Percentiles rank a stretch among this genome's conserved stretches.
These are phyloP conservation scores for Psilopsiagon aymara DNA, from an alignment of 2,113 vertebrate species.

Conservation along the genomic window DNA sequence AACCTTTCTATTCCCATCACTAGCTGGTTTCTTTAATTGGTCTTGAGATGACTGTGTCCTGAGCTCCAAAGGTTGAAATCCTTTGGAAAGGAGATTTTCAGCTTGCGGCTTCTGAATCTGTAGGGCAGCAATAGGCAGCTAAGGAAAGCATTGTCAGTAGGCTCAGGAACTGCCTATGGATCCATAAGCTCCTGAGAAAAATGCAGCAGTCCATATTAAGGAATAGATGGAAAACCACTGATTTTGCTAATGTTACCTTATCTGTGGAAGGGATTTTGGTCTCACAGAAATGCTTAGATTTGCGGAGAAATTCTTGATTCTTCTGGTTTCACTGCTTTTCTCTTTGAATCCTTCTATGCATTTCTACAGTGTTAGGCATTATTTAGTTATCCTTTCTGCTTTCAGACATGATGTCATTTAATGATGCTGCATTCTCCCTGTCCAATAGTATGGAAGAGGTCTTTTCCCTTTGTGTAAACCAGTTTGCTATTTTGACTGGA, in stretches of 20 bases:
- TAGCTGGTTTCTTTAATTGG: constrained; percentile 18
- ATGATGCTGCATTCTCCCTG: background rate
- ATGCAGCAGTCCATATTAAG: background rate
- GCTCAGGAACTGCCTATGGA: background rate
- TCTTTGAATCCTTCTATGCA: background rate
- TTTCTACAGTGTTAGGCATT: background rate
- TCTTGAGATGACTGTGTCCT: background rate
- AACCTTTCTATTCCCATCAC: constrained; percentile 44
- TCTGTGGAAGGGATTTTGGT: background rate
- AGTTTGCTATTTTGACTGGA: background rate
- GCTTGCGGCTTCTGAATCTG: background rate
- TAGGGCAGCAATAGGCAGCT: background rate
- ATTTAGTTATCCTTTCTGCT: background rate
- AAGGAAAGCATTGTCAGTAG: background rate
- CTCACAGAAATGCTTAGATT: background rate
- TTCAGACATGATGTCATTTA: background rate
- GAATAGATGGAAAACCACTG: background rate
- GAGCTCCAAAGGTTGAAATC: background rate
- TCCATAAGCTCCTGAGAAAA: background rate
- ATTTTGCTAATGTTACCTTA: background rate
- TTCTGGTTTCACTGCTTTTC: background rate
- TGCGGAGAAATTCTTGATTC: background rate
- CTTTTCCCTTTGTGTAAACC: background rate
- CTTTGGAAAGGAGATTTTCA: background rate
- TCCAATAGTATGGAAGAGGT: background rate